These are phyloP conservation scores for Latrodectus hesperus DNA, from an alignment of 2,888 invertebrate species.

Conservation along the genomic window DNA sequence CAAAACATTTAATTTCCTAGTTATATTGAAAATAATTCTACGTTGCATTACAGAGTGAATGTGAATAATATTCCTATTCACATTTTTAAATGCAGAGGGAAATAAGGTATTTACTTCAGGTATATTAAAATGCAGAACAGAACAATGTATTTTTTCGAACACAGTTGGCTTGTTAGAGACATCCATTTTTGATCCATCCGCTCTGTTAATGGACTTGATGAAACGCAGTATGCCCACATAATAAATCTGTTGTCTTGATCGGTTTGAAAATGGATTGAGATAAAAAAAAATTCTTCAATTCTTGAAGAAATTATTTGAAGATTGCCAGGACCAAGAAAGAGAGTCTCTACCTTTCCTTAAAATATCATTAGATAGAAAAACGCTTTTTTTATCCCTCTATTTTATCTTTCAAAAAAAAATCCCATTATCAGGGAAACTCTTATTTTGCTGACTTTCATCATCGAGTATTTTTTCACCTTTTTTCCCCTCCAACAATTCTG, in stretches of 20 bases:
- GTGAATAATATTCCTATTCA: too few relatives aligned
- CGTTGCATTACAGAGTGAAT: too few relatives aligned
- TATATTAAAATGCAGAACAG: too few relatives aligned
- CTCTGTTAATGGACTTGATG: neutral
- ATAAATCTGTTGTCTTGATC: neutral
- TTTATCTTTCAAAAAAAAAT: neutral
- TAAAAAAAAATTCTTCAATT: neutral
- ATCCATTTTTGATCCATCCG: too few relatives aligned
- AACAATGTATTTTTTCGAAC: too few relatives aligned
- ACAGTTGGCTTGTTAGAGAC: too few relatives aligned
- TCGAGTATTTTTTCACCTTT: neutral
- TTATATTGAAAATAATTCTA: too few relatives aligned
- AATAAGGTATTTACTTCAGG: too few relatives aligned
- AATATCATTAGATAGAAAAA: neutral
- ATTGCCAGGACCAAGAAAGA: neutral
- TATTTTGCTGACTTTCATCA: neutral
- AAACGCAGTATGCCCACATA: neutral
- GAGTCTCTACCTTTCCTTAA: neutral
- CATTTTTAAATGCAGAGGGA: too few relatives aligned
- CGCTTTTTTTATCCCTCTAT: neutral
- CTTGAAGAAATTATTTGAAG: neutral
- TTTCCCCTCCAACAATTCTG: neutral
- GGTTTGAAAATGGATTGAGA: neutral
- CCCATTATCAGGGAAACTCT: neutral
- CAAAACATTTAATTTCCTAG: too few relatives aligned